Evolutionary conservation across 2,888 invertebrate species (phyloP), one percentile per base, ranked within the genome.

Genomic region (Apomyelois bistriatella): DNA sequence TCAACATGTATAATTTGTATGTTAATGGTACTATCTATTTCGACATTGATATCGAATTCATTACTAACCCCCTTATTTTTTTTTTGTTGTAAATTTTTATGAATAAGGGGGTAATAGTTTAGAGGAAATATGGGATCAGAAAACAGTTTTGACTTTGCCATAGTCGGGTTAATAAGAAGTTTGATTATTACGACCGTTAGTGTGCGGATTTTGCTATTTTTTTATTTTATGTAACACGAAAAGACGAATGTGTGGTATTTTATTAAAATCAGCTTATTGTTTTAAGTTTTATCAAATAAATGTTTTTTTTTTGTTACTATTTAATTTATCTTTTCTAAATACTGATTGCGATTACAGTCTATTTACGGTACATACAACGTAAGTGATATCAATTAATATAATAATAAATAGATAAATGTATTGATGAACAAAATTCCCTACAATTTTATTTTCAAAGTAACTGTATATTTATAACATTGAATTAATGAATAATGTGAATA

Each of bases 371-470:
- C 46, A 46, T 46, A 46, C 30, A 46, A 46, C n/a, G 9, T 46
- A 46, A 46, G 46, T 46, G 46, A 46, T 32, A 46, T 46, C 46
- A 46, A 46, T 32, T 16, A 46, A 16, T 32, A 32, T 46, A 16
- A 28, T 30, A 30, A 16, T 35, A 32, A 46, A 16, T 40, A 40
- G 1, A 12, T 43, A 30, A 43, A 42, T 30, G 43, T 43, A 30
- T 9, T 43, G 43, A 43, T 9, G 43, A 43, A 43, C 43, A 43
- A 43, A 43, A 43, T 43, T 43, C 30, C 43, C 12, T 30, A 22
- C 17, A 42, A 28, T 40, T 41, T 22, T 13, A 28, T 43, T 28
- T 30, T 43, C 30, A 43, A 43, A 30, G 30, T 43, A 41, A 36
- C 15, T 38, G 37, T 13, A 32, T 10, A 32, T 32, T 32, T 6